phyloP scores from a whole-genome alignment of 1,140 invertebrate genomes.

The Chrysomallon squamiferum region DNA sequence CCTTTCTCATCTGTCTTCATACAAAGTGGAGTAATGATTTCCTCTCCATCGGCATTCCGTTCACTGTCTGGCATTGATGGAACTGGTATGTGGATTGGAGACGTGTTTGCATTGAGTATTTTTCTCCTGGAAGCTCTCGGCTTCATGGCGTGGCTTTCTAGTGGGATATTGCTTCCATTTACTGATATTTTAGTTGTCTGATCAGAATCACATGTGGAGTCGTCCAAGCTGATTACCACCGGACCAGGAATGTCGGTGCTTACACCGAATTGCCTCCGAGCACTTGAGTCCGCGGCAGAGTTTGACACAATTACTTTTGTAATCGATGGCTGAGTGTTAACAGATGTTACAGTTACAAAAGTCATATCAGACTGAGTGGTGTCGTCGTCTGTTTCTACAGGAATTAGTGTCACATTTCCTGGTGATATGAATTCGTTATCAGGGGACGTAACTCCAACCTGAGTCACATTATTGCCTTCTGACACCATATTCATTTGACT shows the following conservation, averaged over 20 bases:
- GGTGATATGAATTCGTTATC: not conserved
- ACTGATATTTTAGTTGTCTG: not conserved
- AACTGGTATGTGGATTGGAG: not conserved
- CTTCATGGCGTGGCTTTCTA: not conserved
- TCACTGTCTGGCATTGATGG: not conserved
- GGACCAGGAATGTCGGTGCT: not conserved
- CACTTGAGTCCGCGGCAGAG: not conserved
- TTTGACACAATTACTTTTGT: conserved; percentile 4
- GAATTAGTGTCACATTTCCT: conserved; percentile 3
- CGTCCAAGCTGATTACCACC: not conserved
- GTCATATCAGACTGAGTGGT: not conserved
- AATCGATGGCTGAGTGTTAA: not conserved
- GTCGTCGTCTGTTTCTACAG: not conserved
- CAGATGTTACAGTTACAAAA: not conserved
- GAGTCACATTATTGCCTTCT: not conserved
- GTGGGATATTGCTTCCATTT: not conserved
- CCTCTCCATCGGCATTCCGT: not conserved
- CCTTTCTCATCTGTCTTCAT: not conserved
- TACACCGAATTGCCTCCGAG: not conserved
- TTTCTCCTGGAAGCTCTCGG: too few relatives aligned
- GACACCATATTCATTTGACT: not conserved
- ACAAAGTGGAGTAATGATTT: not conserved
- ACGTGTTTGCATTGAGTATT: not conserved
- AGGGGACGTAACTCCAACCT: conserved; percentile 6
- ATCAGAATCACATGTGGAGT: not conserved